Percentiles rank a stretch among this genome's conserved stretches.
phyloP scores from a whole-genome alignment of 2,797 vertebrate genomes.

The Phaenicophaeus curvirostris region DNA sequence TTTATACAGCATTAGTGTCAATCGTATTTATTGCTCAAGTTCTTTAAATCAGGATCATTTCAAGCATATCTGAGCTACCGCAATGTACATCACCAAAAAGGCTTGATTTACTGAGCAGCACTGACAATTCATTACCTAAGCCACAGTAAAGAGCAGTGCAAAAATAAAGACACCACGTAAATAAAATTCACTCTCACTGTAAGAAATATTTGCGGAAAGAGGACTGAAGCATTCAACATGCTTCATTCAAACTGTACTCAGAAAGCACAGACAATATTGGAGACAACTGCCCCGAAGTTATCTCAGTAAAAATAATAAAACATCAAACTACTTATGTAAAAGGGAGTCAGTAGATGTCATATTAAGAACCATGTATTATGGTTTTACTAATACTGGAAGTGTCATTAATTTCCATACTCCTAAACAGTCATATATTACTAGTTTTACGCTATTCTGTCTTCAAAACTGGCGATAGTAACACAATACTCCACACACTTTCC shows the following conservation, averaged over 20 bases:
- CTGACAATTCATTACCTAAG: neutral
- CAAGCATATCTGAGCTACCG: neutral
- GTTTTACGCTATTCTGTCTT: neutral
- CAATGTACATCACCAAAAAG: neutral
- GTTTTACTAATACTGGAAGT: neutral
- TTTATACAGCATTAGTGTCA: neutral
- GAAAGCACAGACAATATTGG: neutral
- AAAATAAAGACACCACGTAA: neutral
- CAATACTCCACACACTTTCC: neutral
- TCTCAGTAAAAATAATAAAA: neutral
- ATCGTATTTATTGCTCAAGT: neutral
- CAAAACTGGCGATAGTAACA: neutral
- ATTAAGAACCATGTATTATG: neutral
- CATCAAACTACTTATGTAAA: neutral
- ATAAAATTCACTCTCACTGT: neutral
- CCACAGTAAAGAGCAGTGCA: neutral
- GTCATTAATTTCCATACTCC: neutral
- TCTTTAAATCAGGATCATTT: neutral
- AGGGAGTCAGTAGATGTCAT: neutral
- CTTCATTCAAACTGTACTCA: neutral
- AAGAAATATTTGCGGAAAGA: neutral
- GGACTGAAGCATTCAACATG: neutral
- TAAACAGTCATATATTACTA: neutral
- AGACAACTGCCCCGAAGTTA: neutral
- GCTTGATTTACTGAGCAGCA: neutral